phyloP scores from a whole-genome alignment of 2,797 vertebrate species.

The Zalophus californianus region DNA sequence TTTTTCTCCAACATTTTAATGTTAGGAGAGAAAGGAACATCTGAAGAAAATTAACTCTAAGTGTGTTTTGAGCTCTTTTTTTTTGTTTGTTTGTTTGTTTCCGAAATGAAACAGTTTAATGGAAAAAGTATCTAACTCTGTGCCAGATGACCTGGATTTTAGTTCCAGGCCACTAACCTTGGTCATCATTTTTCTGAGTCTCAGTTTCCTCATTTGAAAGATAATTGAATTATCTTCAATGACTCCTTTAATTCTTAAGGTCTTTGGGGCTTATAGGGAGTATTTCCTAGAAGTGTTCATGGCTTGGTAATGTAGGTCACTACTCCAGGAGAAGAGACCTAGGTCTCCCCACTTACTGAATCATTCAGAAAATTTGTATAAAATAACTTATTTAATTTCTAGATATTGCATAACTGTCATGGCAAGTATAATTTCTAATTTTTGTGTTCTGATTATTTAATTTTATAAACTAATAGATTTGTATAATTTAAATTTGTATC shows the following conservation, averaged over 20 bases:
- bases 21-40: not conserved
- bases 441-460: not conserved
- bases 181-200: not conserved
- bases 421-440: not conserved
- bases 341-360: not conserved
- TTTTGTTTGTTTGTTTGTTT: not conserved
- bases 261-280: not conserved
- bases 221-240: not conserved
- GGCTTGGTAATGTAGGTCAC: not conserved
- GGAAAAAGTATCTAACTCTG: not conserved
- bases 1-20: not conserved
- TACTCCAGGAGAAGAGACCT: not conserved
- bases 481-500: not conserved
- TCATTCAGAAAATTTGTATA: not conserved
- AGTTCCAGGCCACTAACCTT: not conserved
- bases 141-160: not conserved
- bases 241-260: not conserved
- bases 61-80: not conserved
- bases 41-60: not conserved
- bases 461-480: not conserved
- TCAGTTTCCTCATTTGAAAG: not conserved
- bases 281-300: not conserved
- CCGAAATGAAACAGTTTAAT: not conserved
- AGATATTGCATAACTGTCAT: not conserved
- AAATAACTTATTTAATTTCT: not conserved